These are phyloP conservation scores for Urocynchramus pylzowi DNA, from an alignment of 2,113 vertebrate species.

Conservation along the genomic window DNA sequence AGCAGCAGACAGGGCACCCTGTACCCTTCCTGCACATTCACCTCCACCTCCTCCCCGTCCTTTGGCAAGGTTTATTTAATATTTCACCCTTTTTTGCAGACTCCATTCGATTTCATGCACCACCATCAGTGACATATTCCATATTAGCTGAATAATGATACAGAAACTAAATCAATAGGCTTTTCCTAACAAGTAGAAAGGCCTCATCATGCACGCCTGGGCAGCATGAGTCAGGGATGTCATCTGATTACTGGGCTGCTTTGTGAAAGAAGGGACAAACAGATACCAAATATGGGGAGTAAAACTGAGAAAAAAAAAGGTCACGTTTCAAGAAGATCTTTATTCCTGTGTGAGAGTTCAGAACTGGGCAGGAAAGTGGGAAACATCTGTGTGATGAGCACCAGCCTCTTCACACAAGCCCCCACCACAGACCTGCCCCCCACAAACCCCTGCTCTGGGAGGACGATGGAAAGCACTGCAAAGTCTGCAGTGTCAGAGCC, in stretches of 20 bases:
- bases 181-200: background rate
- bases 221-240: background rate
- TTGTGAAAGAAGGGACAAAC: background rate
- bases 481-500: background rate
- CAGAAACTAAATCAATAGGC: background rate
- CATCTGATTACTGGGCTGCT: background rate
- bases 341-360: background rate
- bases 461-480: background rate
- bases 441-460: background rate
- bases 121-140: background rate
- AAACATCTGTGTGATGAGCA: background rate
- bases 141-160: background rate
- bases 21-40: background rate
- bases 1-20: background rate
- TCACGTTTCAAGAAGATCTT: background rate
- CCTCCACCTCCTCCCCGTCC: background rate
- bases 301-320: background rate
- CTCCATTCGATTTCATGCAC: background rate
- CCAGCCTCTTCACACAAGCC: background rate
- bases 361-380: background rate
- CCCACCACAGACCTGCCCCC: background rate
- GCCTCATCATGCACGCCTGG: background rate
- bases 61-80: background rate
- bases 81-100: background rate
- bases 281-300: background rate